These are phyloP conservation scores for Battus philenor DNA, from an alignment of 1,140 invertebrate genomes.

Conservation along the genomic window DNA sequence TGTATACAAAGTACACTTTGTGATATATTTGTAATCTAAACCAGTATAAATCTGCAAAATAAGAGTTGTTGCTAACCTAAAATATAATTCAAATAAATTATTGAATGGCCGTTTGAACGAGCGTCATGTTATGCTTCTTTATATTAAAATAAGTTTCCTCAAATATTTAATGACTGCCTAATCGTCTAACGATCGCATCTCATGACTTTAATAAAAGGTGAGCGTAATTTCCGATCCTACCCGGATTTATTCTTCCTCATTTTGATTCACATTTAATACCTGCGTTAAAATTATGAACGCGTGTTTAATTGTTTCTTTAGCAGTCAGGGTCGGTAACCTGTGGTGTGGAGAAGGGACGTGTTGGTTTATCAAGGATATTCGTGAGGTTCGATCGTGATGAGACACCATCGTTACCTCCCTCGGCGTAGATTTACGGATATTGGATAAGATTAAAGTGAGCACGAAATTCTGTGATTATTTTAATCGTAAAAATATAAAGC, in stretches of 20 bases:
- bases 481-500: no score
- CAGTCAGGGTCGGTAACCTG: constrained; percentile 37
- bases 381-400: constrained; percentile 42
- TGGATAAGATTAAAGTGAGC: no score
- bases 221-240: constrained; percentile 8
- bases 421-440: constrained; percentile 23
- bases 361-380: constrained; percentile 46
- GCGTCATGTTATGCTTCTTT: constrained; percentile 5
- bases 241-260: constrained; percentile 7
- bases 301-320: constrained; percentile 5
- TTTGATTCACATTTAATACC: constrained; percentile 10
- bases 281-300: constrained; percentile 1
- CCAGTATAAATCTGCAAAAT: no score
- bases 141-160: neutral
- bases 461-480: no score
- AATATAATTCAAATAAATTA: no score
- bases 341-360: constrained; percentile 43
- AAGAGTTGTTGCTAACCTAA: no score
- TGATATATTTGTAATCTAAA: no score
- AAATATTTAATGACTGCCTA: constrained; percentile 2
- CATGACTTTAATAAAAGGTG: constrained; percentile 6
- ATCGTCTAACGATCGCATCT: neutral
- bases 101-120: neutral
- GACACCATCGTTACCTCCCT: constrained; percentile 28
- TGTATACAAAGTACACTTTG: no score